Evolutionary conservation across 2,797 vertebrate species (phyloP).

Genomic region (Benthosema pterotum): DNA sequence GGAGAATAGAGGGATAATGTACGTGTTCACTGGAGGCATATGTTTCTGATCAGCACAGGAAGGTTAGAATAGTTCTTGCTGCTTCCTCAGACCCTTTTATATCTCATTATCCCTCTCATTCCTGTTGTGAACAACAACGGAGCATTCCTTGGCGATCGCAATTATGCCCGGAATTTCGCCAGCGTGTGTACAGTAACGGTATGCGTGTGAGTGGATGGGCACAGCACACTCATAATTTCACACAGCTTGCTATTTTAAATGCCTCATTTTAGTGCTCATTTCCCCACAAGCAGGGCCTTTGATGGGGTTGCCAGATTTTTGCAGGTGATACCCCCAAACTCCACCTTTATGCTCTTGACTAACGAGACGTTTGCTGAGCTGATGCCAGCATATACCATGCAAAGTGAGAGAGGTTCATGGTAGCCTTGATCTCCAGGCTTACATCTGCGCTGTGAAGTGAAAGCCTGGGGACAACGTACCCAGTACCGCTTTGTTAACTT

Average conservation of each 20-base stretch:
- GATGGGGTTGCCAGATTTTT: conserved; percentile 58
- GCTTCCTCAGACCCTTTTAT: conserved; percentile 41
- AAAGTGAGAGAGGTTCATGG: conserved; percentile 47
- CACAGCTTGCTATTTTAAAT: conserved; percentile 44
- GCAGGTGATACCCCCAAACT: conserved; percentile 60
- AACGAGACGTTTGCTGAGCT: conserved; percentile 46
- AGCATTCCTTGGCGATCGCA: background rate
- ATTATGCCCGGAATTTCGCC: background rate
- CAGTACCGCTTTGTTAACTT: too few species aligned
- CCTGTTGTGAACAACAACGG: conserved; percentile 21
- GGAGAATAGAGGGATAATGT: too few species aligned
- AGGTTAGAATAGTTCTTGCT: too few species aligned
- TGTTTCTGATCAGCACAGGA: too few species aligned
- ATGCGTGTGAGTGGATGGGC: background rate
- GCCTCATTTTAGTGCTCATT: conserved; percentile 38
- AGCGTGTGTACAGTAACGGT: conserved; percentile 20
- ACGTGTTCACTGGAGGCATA: too few species aligned
- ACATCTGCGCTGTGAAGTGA: too few species aligned
- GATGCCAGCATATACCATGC: conserved; percentile 61
- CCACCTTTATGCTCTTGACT: conserved; percentile 47
- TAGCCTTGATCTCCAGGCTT: too few species aligned
- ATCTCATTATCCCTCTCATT: conserved; percentile 39
- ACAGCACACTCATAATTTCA: conserved; percentile 4
- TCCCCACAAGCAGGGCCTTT: conserved; percentile 52
- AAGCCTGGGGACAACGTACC: too few species aligned